Evolutionary conservation across 2,888 invertebrate genomes (phyloP), one percentile per base, ranked within the genome.

Genomic region (Drosophila parthenogenetica): DNA sequence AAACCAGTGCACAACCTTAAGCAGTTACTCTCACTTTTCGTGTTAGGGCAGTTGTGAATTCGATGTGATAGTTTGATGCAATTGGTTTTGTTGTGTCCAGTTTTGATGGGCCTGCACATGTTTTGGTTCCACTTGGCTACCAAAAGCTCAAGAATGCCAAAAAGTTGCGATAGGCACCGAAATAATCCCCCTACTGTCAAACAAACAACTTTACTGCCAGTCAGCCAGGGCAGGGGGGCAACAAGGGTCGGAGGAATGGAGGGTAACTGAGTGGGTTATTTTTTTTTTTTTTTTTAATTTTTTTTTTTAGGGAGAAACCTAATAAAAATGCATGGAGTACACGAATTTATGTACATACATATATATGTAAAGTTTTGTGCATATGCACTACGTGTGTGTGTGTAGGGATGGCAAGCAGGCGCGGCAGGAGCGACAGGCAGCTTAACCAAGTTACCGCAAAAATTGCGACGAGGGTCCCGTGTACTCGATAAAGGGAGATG

Each of bases 381-480:
- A 71, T 62, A 19, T 67, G 59, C 51, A 49, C 22, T 48, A 40
- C 43, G 16, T 8, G 48, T 35, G 35, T 35, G n/a, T 45, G 68
- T 49, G 46, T n/a, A 10, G 46, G 10, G 22, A 14, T 10, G 46
- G 14, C 7, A 5, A 2, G 29, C 10, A 25, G 22, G 14, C n/a
- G 22, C 10, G 14, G 46, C 22, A 51, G 22, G 40, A 39, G 37
- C 51, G 69, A 58, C 75, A 29, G 29, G 8, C 29, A 69, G 69
- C 71, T 75, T 75, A 79, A 82, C 83, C 77, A 81, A 83, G 80
- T 83, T 73, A 82, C 80, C 80, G 80, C 80, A 79, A 72, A 81
- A 81, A 73, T 72, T 83, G 73, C 84, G 60, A 80, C 64, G 81
- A 82, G 82, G 67, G 50, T 75, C 61, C 51, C 69, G 46, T 60